Evolutionary conservation across 2,797 vertebrate species (phyloP).

Genomic region (Atherinosoma microstoma): DNA sequence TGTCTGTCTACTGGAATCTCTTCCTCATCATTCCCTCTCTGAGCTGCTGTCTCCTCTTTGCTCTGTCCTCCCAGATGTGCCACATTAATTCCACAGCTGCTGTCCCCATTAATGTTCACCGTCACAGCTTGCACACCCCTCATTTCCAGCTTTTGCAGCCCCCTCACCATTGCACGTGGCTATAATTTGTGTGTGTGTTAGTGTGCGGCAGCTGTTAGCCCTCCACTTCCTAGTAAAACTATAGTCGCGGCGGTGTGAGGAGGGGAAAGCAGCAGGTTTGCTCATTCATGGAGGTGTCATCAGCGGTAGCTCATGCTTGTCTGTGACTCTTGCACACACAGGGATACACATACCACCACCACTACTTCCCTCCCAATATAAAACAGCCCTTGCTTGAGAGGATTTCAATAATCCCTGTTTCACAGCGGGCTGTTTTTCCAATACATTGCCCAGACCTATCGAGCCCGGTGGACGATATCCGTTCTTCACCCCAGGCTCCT

Average conservation of each 20-base stretch:
- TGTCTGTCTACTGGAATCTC: constrained; percentile 44
- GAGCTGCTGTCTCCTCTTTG: constrained; percentile 40
- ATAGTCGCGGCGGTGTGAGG: constrained; percentile 63
- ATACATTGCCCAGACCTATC: constrained; percentile 50
- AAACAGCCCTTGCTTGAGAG: constrained; percentile 65
- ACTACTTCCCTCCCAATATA: constrained; percentile 60
- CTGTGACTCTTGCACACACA: constrained; percentile 30
- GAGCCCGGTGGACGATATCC: constrained; percentile 47
- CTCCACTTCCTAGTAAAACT: constrained; percentile 60
- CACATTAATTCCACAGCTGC: constrained; percentile 84
- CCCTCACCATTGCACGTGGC: constrained; percentile 15
- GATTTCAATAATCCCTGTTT: constrained; percentile 74
- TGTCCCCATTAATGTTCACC: constrained; percentile 80
- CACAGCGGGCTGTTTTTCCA: constrained; percentile 64
- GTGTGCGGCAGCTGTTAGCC: constrained; percentile 64
- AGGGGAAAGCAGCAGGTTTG: constrained; percentile 63
- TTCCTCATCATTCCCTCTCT: constrained; percentile 45
- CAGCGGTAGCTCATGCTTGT: constrained; percentile 69
- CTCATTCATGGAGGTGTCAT: constrained; percentile 73
- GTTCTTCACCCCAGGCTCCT: constrained; percentile 26
- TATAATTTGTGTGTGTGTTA: constrained; percentile 13
- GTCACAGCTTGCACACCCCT: constrained; percentile 76
- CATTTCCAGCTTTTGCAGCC: constrained; percentile 62
- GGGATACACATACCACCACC: constrained; percentile 17
- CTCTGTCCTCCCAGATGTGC: constrained; percentile 81